Percentiles rank a stretch among this genome's conserved stretches.
Evolutionary conservation across 1,140 invertebrate species (phyloP).

Genomic region (Cyclargus thomasi): DNA sequence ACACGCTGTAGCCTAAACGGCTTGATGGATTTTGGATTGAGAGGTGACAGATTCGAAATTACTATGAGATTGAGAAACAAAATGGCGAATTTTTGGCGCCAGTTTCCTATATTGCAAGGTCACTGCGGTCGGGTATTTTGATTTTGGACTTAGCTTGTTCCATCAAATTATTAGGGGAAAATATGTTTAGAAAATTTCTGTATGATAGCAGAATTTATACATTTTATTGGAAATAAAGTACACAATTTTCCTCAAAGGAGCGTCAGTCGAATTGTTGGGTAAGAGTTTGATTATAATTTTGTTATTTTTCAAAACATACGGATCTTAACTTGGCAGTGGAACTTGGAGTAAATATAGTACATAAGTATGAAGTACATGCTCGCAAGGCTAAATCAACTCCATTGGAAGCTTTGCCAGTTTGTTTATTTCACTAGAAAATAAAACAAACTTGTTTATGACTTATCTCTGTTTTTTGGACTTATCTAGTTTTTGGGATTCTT

Average conservation of each 20-base stretch:
- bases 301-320: not conserved
- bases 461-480: not conserved
- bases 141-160: no score
- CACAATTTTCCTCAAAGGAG: not conserved
- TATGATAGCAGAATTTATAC: no score
- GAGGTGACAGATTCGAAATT: no score
- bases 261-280: not conserved
- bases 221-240: not conserved
- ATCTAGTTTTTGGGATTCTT: not conserved
- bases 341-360: not conserved
- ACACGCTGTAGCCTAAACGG: no score
- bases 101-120: no score
- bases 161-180: no score
- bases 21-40: no score
- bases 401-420: not conserved
- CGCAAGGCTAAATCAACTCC: not conserved
- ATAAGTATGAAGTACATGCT: not conserved
- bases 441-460: not conserved
- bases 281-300: constrained; percentile 1
- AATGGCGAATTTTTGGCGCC: no score
- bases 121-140: no score
- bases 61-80: no score
- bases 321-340: not conserved
- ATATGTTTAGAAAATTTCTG: not conserved
- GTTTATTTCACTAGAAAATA: not conserved